Percentiles rank a stretch among this genome's conserved stretches.
phyloP scores from a whole-genome alignment of 2,797 vertebrate species.

The Poecilia wingei region DNA sequence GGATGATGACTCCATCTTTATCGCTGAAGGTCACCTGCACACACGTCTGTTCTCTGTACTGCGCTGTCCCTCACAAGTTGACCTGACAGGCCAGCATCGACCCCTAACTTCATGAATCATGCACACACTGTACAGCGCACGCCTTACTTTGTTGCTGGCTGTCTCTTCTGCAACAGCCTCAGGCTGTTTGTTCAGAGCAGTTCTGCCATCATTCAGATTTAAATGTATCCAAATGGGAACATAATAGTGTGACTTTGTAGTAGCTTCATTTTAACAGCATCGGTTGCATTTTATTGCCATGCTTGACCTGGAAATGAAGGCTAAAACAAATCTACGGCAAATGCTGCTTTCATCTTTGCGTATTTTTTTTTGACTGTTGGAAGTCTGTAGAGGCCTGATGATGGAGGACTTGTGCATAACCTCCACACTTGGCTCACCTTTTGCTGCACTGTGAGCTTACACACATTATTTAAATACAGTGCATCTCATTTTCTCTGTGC shows the following conservation, averaged over 20 bases:
- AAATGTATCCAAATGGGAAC: slow-evolving; percentile 12
- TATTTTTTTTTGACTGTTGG: slow-evolving; percentile 25
- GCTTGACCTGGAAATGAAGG: slow-evolving; percentile 6
- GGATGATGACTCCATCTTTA: slow-evolving; percentile 73
- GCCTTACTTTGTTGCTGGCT: slow-evolving; percentile 36
- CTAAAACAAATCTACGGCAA: background rate
- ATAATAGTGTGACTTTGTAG: background rate
- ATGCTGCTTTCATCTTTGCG: slow-evolving; percentile 43
- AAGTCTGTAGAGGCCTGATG: slow-evolving; percentile 53
- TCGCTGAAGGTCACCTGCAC: slow-evolving; percentile 75
- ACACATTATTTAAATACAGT: slow-evolving; percentile 57
- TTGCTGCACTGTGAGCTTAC: slow-evolving; percentile 58
- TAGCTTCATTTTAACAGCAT: background rate
- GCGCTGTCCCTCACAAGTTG: slow-evolving; percentile 64
- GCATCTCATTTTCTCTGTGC: slow-evolving; percentile 25
- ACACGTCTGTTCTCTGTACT: slow-evolving; percentile 57
- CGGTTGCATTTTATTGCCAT: background rate
- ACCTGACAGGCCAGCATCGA: slow-evolving; percentile 67
- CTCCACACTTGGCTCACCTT: slow-evolving; percentile 39
- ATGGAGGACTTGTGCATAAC: slow-evolving; percentile 65
- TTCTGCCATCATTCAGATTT: background rate
- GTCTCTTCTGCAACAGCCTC: slow-evolving; percentile 24
- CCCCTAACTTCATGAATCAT: slow-evolving; percentile 75
- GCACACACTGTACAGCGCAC: slow-evolving; percentile 40
- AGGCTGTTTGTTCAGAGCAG: slow-evolving; percentile 5